Conservation (phyloP, 64 coral and sea anemone genomes). For the Dendronephthya gigantea region DNA sequence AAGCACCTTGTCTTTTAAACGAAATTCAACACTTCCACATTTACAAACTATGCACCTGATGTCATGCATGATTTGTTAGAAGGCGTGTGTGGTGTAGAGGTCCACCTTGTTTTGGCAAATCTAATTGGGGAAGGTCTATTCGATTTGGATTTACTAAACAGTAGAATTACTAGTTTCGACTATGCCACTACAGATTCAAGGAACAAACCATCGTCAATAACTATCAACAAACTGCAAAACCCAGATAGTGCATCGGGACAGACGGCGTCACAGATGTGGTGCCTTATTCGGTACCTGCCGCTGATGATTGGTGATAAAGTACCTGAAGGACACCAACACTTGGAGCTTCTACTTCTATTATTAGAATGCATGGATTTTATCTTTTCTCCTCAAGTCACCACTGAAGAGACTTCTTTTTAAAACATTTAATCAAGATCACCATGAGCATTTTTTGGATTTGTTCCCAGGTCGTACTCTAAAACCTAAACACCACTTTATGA, state of each 20-base stretch:
- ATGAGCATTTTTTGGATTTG: neutral
- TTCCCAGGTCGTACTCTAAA: neutral
- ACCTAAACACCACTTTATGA: neutral
- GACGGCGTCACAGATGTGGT: neutral
- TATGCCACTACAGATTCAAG: neutral
- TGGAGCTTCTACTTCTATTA: neutral
- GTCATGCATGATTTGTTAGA: neutral
- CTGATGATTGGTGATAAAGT: neutral
- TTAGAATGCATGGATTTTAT: neutral
- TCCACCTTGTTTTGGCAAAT: neutral
- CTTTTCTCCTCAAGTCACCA: neutral
- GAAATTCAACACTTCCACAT: neutral
- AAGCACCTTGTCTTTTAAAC: neutral
- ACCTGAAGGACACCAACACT: neutral
- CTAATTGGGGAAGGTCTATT: neutral
- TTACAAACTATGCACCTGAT: neutral
- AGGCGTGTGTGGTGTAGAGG: neutral
- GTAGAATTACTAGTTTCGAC: neutral
- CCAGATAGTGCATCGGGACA: neutral
- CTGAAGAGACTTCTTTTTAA: neutral
- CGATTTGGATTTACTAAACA: neutral
- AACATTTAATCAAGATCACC: neutral
- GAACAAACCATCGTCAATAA: neutral
- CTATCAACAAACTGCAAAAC: neutral
- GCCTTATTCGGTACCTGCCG: neutral